Conservation (phyloP, 2,797 vertebrate genomes). For the Poeciliopsis presidionis region DNA sequence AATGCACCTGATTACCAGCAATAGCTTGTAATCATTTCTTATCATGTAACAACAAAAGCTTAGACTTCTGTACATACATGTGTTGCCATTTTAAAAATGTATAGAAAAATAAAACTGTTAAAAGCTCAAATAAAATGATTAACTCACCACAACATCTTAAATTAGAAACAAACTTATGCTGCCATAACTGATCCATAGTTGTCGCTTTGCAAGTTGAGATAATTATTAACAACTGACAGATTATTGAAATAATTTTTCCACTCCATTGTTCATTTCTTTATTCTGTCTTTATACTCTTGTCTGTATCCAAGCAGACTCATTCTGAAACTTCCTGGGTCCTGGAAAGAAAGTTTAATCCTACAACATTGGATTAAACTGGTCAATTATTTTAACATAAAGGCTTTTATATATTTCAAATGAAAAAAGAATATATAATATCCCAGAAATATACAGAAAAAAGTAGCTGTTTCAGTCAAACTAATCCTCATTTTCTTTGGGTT, state of each 20-base stretch:
- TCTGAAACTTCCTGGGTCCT: slow-evolving; percentile 12
- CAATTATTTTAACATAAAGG: slow-evolving; percentile 51
- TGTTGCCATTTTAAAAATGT: neutral
- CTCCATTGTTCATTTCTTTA: slow-evolving; percentile 36
- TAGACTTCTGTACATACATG: neutral
- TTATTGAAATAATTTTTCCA: slow-evolving; percentile 35
- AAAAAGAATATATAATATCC: slow-evolving; percentile 42
- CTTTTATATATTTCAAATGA: slow-evolving; percentile 47
- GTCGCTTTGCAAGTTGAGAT: slow-evolving; percentile 1
- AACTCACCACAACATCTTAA: neutral
- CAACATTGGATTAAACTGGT: slow-evolving; percentile 43
- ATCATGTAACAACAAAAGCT: neutral
- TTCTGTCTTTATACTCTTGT: slow-evolving; percentile 25
- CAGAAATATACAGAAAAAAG: slow-evolving; percentile 13
- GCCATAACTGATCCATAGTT: neutral
- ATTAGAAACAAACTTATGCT: neutral
- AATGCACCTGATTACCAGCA: neutral
- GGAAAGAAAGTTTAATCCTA: slow-evolving; percentile 4
- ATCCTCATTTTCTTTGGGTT: slow-evolving; percentile 37
- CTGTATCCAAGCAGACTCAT: slow-evolving; percentile 32
- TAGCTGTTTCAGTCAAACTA: slow-evolving; percentile 31
- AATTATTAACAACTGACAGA: slow-evolving; percentile 22
- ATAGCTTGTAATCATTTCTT: neutral
- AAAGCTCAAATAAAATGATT: neutral
- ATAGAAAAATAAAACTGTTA: neutral